Percentiles rank a stretch among this genome's conserved stretches.
Evolutionary conservation across 2,888 invertebrate genomes (phyloP).

Genomic region (Imbricaverruca yamaguchii): DNA sequence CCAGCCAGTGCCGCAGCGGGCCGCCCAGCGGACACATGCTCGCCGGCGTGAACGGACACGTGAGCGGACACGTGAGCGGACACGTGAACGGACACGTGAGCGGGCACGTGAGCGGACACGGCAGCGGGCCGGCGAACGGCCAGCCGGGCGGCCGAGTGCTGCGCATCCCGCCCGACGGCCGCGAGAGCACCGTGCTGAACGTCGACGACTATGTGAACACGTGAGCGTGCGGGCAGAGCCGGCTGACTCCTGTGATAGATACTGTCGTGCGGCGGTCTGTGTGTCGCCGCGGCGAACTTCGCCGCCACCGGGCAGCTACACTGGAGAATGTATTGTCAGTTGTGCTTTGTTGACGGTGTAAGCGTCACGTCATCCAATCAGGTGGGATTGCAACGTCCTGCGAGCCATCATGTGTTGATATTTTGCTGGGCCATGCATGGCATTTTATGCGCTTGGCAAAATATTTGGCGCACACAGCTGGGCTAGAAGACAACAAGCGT

Average conservation of each 20-base stretch:
- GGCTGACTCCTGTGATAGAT: neutral
- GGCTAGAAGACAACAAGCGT: neutral
- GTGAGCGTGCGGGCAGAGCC: neutral
- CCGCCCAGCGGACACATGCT: too few species aligned
- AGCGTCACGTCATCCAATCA: too few species aligned
- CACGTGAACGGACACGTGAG: neutral
- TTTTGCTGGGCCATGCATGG: too few species aligned
- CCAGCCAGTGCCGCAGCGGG: neutral
- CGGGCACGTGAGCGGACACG: neutral
- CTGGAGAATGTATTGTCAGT: neutral
- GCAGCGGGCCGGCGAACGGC: neutral
- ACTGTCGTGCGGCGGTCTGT: neutral
- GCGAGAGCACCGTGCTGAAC: constrained; percentile 25
- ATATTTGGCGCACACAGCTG: neutral
- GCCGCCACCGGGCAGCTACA: neutral
- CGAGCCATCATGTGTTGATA: too few species aligned
- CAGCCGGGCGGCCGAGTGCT: neutral
- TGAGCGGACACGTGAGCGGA: neutral
- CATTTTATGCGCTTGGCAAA: too few species aligned
- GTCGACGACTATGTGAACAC: neutral
- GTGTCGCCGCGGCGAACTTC: neutral
- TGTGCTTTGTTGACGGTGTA: neutral
- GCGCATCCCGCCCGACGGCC: constrained; percentile 28
- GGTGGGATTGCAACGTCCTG: too few species aligned
- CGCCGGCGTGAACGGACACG: too few species aligned